Percentiles rank a stretch among this genome's conserved stretches.
Evolutionary conservation across 2,113 vertebrate species (phyloP).

Genomic region (Dasyprocta punctata): DNA sequence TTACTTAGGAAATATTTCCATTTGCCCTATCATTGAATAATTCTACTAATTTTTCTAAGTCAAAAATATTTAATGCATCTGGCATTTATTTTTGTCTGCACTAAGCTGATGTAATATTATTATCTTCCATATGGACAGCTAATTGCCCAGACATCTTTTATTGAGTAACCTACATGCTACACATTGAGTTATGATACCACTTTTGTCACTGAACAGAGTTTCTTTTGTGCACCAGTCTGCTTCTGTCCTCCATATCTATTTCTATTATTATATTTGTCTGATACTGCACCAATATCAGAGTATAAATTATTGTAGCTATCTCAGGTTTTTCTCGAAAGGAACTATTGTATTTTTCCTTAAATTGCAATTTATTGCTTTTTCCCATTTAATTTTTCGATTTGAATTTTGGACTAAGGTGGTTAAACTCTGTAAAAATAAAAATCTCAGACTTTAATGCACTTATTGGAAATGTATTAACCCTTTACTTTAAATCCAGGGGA

Average conservation of each 20-base stretch:
- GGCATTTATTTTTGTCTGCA: slow-evolving; percentile 43
- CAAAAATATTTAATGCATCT: background rate
- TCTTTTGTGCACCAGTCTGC: background rate
- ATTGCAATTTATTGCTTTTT: slow-evolving; percentile 1
- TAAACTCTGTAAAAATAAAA: slow-evolving; percentile 27
- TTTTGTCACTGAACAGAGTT: background rate
- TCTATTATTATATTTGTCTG: slow-evolving; percentile 32
- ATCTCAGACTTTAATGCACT: background rate
- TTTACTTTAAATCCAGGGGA: background rate
- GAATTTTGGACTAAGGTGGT: background rate
- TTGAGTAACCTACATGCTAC: background rate
- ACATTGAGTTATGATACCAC: background rate
- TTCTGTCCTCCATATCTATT: background rate
- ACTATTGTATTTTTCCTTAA: slow-evolving; percentile 14
- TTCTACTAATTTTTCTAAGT: slow-evolving; percentile 27
- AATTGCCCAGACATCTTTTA: slow-evolving; percentile 11
- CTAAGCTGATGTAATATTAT: slow-evolving; percentile 23
- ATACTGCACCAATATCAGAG: background rate
- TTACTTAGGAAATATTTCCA: slow-evolving; percentile 7
- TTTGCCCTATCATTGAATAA: slow-evolving; percentile 1
- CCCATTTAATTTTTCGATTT: background rate
- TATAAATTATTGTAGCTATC: background rate
- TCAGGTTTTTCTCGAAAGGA: background rate
- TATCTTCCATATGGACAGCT: background rate
- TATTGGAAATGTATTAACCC: background rate